phyloP scores from a whole-genome alignment of 2,113 vertebrate species.

The Cyanoramphus novaezelandiae region DNA sequence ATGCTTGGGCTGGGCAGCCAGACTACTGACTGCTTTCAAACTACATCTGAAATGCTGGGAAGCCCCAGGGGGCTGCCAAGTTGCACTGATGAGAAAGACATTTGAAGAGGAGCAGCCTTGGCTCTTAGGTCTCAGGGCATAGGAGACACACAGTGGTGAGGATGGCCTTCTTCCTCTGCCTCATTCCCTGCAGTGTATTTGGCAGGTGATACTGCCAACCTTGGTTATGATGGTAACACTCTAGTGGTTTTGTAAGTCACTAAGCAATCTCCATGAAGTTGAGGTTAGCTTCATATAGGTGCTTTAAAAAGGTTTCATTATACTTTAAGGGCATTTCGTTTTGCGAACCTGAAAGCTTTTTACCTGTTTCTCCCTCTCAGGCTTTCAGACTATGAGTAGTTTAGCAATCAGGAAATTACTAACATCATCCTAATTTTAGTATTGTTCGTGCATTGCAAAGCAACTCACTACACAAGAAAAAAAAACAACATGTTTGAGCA shows the following conservation, averaged over 20 bases:
- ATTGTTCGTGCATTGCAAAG: constrained; percentile 41
- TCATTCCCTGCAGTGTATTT: not conserved
- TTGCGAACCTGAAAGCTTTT: not conserved
- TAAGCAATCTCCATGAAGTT: not conserved
- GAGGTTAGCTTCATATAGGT: not conserved
- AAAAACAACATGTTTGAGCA: constrained; percentile 35
- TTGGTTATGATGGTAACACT: not conserved
- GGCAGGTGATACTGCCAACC: not conserved
- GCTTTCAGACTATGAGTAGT: not conserved
- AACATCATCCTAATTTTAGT: constrained; percentile 48
- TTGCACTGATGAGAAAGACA: accelerated
- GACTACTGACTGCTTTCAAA: not conserved
- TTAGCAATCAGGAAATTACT: constrained; percentile 46
- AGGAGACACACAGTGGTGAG: not conserved
- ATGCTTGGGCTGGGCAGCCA: not conserved
- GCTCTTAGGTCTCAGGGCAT: not conserved
- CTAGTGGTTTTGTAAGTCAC: not conserved
- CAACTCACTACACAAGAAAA: not conserved
- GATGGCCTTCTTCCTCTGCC: not conserved
- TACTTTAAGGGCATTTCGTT: not conserved
- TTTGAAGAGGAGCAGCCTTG: not conserved
- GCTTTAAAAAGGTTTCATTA: not conserved
- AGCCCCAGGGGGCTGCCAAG: not conserved
- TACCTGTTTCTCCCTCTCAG: not conserved
- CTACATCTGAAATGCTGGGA: not conserved